phyloP scores from a whole-genome alignment of 53 echinoderm and acorn worm species.

The Mesocentrotus franciscanus region DNA sequence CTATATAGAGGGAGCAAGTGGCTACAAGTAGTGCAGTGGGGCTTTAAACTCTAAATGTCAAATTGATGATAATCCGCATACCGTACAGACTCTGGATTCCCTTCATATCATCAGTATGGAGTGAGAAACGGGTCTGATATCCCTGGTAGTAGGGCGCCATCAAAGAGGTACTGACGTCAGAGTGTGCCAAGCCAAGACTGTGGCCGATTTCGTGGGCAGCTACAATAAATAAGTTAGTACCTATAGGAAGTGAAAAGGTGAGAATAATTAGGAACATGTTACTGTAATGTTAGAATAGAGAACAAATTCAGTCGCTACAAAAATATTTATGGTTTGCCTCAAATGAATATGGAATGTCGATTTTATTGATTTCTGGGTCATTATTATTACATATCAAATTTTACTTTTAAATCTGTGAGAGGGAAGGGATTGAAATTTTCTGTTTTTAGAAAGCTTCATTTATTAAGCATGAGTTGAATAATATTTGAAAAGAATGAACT shows the following conservation, averaged over 20 bases:
- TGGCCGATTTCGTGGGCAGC: slow-evolving; percentile 97
- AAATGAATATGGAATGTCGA: no score
- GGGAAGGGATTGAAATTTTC: no score
- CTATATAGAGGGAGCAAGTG: no score
- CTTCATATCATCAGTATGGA: slow-evolving; percentile 79
- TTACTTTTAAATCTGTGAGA: no score
- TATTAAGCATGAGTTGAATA: no score
- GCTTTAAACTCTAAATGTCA: neutral
- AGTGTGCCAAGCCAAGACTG: slow-evolving; percentile 96
- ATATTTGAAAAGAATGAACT: no score
- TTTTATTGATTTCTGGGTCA: no score
- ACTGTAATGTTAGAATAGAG: neutral
- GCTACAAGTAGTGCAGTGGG: no score
- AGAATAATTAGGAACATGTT: neutral
- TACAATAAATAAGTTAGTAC: slow-evolving; percentile 89
- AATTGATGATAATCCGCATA: slow-evolving; percentile 41
- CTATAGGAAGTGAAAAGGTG: slow-evolving; percentile 47
- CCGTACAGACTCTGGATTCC: slow-evolving; percentile 94
- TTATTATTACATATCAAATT: no score
- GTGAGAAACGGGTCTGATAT: slow-evolving; percentile 71
- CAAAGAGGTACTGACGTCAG: slow-evolving; percentile 77
- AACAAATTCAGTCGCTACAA: neutral
- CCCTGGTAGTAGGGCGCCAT: slow-evolving; percentile 98
- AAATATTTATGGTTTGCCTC: no score
- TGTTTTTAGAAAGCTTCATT: no score